A percentile compares a stretch with the other conserved stretches of the same genome.
Evolutionary conservation across 2,888 invertebrate species (phyloP).

Genomic region (Polietes domitor): DNA sequence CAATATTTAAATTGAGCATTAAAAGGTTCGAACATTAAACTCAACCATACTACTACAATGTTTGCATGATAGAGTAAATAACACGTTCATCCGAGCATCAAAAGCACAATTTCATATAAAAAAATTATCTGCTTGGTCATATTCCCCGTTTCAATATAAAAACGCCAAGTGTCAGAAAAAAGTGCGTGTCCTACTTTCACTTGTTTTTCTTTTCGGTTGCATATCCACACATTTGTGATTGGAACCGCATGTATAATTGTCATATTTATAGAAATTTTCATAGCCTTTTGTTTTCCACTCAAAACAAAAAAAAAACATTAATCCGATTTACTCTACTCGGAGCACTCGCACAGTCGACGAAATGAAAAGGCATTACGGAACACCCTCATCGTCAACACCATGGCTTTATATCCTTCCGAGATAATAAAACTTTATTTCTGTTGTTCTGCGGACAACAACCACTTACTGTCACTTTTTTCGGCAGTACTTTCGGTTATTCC

Average conservation of each 20-base stretch:
- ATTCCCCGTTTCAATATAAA: too few relatives aligned
- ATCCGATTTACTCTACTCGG: slow-evolving; percentile 9
- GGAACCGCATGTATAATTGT: background rate
- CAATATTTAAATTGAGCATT: too few relatives aligned
- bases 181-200: too few relatives aligned
- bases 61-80: too few relatives aligned
- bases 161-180: too few relatives aligned
- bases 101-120: too few relatives aligned
- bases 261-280: background rate
- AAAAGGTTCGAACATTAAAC: too few relatives aligned
- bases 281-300: background rate
- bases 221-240: too few relatives aligned
- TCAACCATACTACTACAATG: too few relatives aligned
- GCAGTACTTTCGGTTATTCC: background rate
- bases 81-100: too few relatives aligned
- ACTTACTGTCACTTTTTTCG: slow-evolving; percentile 25
- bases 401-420: slow-evolving; percentile 9
- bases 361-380: background rate
- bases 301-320: background rate
- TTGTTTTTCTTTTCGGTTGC: too few relatives aligned
- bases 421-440: slow-evolving; percentile 6
- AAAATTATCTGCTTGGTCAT: too few relatives aligned
- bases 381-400: background rate
- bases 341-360: background rate
- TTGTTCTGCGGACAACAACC: background rate